phyloP scores from a whole-genome alignment of 2,797 vertebrate species.

The Sorex maritimensis region DNA sequence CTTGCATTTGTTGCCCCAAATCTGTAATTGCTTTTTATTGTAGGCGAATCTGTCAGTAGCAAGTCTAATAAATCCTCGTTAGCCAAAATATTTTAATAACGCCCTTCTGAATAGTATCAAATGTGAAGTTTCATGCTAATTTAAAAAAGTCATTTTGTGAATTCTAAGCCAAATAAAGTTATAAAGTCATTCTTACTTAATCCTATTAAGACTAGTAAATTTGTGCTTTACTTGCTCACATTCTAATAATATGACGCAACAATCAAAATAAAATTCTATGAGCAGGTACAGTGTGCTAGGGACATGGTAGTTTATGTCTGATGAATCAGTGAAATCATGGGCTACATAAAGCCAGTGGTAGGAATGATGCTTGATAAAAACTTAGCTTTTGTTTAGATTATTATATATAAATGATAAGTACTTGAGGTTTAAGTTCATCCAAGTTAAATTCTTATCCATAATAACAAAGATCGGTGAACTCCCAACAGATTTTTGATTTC shows the following conservation, averaged over 20 bases:
- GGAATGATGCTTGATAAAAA: constrained; percentile 52
- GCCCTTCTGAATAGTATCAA: background rate
- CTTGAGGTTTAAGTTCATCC: constrained; percentile 15
- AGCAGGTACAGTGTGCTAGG: background rate
- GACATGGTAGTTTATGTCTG: constrained; percentile 52
- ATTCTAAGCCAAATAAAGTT: constrained; percentile 32
- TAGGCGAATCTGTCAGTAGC: background rate
- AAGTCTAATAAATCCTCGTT: constrained; percentile 15
- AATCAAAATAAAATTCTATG: constrained; percentile 30
- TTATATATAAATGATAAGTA: background rate
- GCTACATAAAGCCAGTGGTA: constrained; percentile 43
- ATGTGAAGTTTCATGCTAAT: constrained; percentile 11
- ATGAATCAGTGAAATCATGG: background rate
- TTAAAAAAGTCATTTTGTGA: constrained; percentile 26
- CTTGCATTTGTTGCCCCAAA: constrained; percentile 34
- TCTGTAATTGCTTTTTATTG: constrained; percentile 45
- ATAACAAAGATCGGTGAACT: background rate
- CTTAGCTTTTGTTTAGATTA: background rate
- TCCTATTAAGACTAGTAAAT: constrained; percentile 23
- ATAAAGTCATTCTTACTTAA: constrained; percentile 34
- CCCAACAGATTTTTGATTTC: constrained; percentile 17
- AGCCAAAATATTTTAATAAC: constrained; percentile 20
- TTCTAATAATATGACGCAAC: constrained; percentile 6
- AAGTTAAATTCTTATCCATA: background rate
- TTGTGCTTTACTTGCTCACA: constrained; percentile 42